Conservation (phyloP, 2,113 vertebrate species). For the Thymallus thymallus region DNA sequence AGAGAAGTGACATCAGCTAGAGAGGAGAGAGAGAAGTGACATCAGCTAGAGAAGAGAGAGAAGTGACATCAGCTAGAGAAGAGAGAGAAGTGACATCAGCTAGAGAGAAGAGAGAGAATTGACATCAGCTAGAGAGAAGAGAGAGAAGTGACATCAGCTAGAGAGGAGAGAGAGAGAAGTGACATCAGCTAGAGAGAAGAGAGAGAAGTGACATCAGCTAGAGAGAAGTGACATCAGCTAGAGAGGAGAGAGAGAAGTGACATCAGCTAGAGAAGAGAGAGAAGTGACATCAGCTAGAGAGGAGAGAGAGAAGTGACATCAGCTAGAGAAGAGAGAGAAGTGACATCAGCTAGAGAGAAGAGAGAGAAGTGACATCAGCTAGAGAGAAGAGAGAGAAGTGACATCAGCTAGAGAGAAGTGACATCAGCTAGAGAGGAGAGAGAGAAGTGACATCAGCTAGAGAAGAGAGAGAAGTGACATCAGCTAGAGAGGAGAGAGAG, state of each 20-base stretch:
- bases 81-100: background rate
- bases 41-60: too few relatives aligned
- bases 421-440: background rate
- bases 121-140: background rate
- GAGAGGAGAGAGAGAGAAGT: too few relatives aligned
- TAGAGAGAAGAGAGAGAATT: too few relatives aligned
- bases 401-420: too few relatives aligned
- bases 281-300: background rate
- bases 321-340: too few relatives aligned
- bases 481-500: background rate
- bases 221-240: background rate
- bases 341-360: background rate
- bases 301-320: background rate
- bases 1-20: background rate
- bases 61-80: background rate
- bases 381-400: background rate
- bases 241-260: background rate
- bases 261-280: too few relatives aligned
- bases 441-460: background rate
- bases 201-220: background rate
- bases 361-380: background rate
- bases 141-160: background rate
- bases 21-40: background rate
- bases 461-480: too few relatives aligned
- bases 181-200: background rate